phyloP scores from a whole-genome alignment of 1,140 invertebrate genomes.

The Pectinophora gossypiella region DNA sequence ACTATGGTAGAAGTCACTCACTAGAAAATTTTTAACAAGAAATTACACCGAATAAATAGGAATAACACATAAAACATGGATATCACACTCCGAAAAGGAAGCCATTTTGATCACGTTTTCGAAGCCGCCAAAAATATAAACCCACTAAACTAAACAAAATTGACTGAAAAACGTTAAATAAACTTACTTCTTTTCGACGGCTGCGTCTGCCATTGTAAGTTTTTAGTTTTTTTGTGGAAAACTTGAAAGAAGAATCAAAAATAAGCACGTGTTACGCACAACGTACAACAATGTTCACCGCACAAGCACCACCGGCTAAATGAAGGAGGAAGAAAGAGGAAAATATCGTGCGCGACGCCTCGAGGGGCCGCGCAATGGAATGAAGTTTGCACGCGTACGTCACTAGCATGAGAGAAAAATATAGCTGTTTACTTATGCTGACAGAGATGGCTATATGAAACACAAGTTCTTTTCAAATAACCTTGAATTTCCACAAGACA shows the following conservation, averaged over 20 bases:
- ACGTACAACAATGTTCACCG: slow-evolving; percentile 62
- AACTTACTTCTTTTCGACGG: slow-evolving; percentile 73
- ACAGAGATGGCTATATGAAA: slow-evolving; percentile 37
- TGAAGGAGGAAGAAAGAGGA: slow-evolving; percentile 57
- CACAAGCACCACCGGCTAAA: slow-evolving; percentile 70
- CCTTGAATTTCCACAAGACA: slow-evolving; percentile 53
- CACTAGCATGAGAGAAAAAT: slow-evolving; percentile 32
- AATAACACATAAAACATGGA: slow-evolving; percentile 21
- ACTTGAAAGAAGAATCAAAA: slow-evolving; percentile 38
- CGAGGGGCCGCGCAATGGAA: slow-evolving; percentile 35
- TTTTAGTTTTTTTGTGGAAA: slow-evolving; percentile 25
- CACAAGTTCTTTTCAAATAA: slow-evolving; percentile 35
- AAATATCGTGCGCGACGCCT: slow-evolving; percentile 49
- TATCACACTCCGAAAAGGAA: slow-evolving; percentile 48
- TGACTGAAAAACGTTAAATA: slow-evolving; percentile 22
- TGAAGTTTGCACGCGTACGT: slow-evolving; percentile 53
- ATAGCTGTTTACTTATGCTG: slow-evolving; percentile 10
- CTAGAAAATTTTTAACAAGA: not conserved
- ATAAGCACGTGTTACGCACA: slow-evolving; percentile 63
- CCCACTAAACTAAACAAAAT: slow-evolving; percentile 17
- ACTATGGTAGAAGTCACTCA: slow-evolving; percentile 13
- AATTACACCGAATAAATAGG: slow-evolving; percentile 13
- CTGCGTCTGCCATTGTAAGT: slow-evolving; percentile 71
- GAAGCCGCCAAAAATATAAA: slow-evolving; percentile 59
- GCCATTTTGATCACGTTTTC: slow-evolving; percentile 73